phyloP scores from a whole-genome alignment of 2,113 vertebrate species.

The Aegithalos caudatus region DNA sequence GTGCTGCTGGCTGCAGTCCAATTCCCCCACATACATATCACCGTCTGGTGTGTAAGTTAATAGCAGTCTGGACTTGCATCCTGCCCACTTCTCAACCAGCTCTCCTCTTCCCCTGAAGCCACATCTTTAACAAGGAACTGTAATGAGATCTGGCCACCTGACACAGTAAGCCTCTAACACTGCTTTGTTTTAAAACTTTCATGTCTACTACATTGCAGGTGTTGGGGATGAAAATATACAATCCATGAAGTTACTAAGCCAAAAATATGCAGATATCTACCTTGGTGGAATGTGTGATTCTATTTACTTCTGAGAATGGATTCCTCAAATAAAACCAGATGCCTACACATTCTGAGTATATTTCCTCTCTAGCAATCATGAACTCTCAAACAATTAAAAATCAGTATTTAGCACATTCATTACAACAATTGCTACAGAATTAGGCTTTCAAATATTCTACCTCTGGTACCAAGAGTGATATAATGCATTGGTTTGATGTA shows the following conservation, averaged over 20 bases:
- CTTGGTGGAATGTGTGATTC: not conserved
- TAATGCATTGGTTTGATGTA: not conserved
- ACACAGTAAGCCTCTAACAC: conserved; percentile 38
- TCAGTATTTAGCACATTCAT: conserved; percentile 2
- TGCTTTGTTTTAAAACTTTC: conserved; percentile 65
- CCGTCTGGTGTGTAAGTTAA: conserved; percentile 65
- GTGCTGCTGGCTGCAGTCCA: conserved; percentile 34
- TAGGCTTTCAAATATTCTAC: conserved; percentile 35
- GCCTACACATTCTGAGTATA: not conserved
- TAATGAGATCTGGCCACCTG: conserved; percentile 61
- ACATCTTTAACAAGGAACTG: conserved; percentile 65
- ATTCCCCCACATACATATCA: conserved; percentile 13
- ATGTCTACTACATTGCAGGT: conserved; percentile 20
- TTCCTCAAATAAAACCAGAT: conserved; percentile 18
- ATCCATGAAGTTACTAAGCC: not conserved
- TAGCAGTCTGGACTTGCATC: conserved; percentile 54
- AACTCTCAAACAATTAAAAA: conserved; percentile 20
- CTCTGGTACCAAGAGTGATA: not conserved
- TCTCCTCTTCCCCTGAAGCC: conserved; percentile 43
- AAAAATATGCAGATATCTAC: not conserved
- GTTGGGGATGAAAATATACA: conserved; percentile 32
- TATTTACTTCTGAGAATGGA: not conserved
- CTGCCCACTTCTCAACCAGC: conserved; percentile 46
- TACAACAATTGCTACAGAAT: conserved; percentile 37
- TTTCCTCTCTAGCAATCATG: conserved; percentile 29